phyloP scores from a whole-genome alignment of 2,888 invertebrate species.

The Rambutsinella grinnellia region DNA sequence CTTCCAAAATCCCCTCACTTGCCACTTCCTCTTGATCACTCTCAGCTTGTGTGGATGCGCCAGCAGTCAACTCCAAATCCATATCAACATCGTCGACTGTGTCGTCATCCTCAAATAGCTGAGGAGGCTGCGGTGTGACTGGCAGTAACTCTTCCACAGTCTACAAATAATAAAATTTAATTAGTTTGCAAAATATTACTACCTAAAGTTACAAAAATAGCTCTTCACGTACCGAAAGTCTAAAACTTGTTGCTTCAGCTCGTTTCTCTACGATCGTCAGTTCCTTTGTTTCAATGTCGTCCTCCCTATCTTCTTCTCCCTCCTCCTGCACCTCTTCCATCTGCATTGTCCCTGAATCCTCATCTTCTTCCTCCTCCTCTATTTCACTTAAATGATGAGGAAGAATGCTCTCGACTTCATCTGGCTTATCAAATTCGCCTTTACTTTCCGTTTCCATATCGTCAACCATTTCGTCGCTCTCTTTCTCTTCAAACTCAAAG shows the following conservation, averaged over 20 bases:
- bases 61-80: not conserved
- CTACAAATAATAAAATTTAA: not conserved
- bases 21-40: not conserved
- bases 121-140: not conserved
- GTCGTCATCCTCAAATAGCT: not conserved
- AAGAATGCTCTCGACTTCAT: constrained; percentile 13
- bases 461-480: not conserved
- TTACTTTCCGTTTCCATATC: not conserved
- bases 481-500: not conserved
- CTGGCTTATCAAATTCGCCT: not conserved
- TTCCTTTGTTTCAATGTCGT: too few species aligned
- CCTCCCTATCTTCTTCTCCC: not conserved
- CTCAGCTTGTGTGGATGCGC: not conserved
- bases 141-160: not conserved
- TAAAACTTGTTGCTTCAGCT: too few species aligned
- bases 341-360: not conserved
- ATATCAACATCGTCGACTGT: not conserved
- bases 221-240: too few species aligned
- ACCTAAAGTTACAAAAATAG: not conserved
- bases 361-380: constrained; percentile 6
- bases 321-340: not conserved
- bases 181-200: not conserved
- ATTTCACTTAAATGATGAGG: constrained; percentile 29
- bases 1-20: too few species aligned
- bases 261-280: too few species aligned